A percentile compares a stretch with the other conserved stretches of the same genome.
These are phyloP conservation scores for Odocoileus hemionus DNA, from an alignment of 2,113 vertebrate genomes.

Conservation along the genomic window DNA sequence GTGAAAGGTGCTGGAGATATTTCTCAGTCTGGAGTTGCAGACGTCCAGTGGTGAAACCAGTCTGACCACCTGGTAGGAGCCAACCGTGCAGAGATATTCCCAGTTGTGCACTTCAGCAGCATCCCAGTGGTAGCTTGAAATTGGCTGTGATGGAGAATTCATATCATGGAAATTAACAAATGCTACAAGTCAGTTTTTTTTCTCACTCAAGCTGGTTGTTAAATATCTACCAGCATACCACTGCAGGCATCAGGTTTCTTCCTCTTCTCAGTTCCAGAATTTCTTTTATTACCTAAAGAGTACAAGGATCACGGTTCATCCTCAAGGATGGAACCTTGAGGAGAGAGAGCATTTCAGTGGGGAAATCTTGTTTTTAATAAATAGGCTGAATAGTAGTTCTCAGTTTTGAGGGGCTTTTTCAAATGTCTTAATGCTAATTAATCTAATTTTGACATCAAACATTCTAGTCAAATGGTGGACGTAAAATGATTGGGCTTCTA, in stretches of 20 bases:
- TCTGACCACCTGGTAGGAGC: neutral
- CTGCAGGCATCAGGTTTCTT: neutral
- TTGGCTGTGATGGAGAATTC: neutral
- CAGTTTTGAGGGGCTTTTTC: neutral
- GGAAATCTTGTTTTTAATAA: conserved; percentile 14
- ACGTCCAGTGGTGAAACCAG: neutral
- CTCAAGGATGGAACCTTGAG: neutral
- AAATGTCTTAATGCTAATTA: neutral
- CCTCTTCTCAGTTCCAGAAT: neutral
- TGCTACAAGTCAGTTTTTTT: neutral
- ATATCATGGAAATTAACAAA: neutral
- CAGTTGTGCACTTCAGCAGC: neutral
- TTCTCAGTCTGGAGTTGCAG: neutral
- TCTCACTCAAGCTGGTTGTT: neutral
- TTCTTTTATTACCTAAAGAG: neutral
- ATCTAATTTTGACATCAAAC: conserved; percentile 25
- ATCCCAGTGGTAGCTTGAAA: neutral
- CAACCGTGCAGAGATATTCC: neutral
- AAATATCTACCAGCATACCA: neutral
- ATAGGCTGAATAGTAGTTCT: neutral
- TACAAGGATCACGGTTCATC: neutral
- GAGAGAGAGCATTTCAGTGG: neutral
- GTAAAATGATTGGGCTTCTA: conserved; percentile 13
- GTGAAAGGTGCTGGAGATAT: neutral
- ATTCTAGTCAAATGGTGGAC: conserved; percentile 3